Conservation (phyloP, 1,140 invertebrate species). For the Drosophila sulfurigaster region DNA sequence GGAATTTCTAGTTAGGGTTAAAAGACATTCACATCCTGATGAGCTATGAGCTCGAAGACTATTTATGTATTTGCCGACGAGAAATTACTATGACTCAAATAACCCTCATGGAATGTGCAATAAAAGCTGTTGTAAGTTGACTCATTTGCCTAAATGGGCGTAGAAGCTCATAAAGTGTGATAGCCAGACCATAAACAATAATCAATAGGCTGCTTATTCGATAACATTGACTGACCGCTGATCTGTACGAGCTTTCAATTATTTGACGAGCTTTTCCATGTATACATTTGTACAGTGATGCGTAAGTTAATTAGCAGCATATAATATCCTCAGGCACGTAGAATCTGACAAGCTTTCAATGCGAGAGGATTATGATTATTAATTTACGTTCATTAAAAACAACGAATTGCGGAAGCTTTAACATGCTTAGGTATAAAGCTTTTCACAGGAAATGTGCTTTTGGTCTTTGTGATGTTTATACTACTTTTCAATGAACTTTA, state of each 20-base stretch:
- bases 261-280: background rate
- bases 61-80: slow-evolving; percentile 64
- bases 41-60: slow-evolving; percentile 43
- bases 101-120: slow-evolving; percentile 46
- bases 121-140: slow-evolving; percentile 55
- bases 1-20: slow-evolving; percentile 55
- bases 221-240: background rate
- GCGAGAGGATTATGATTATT: too few species aligned
- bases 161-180: slow-evolving; percentile 37
- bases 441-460: too few species aligned
- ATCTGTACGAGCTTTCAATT: background rate
- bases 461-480: too few species aligned
- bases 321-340: too few species aligned
- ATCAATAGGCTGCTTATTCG: slow-evolving; percentile 2
- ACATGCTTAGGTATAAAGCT: too few species aligned
- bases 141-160: slow-evolving; percentile 51
- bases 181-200: slow-evolving; percentile 4
- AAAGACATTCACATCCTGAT: slow-evolving; percentile 33
- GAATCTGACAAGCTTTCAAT: too few species aligned
- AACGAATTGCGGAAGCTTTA: too few species aligned
- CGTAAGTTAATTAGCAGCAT: too few species aligned
- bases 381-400: too few species aligned
- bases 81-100: slow-evolving; percentile 51
- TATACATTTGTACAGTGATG: too few species aligned
- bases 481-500: too few species aligned